Evolutionary conservation across 2,797 vertebrate genomes (phyloP).

Genomic region (Gallinago solitaria): DNA sequence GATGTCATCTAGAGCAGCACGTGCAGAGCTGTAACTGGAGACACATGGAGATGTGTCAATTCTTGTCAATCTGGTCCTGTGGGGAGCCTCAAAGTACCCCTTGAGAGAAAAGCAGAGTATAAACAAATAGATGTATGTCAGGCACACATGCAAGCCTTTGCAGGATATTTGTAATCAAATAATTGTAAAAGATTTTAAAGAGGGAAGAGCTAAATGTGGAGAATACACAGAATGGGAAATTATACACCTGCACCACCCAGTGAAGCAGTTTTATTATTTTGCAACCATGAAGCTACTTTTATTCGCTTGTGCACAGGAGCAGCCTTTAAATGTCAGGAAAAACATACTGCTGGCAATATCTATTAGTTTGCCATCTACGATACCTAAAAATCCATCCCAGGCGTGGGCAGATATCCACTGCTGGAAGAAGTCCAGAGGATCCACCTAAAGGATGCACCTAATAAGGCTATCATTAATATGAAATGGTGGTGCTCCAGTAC

Average conservation of each 20-base stretch:
- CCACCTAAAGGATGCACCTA: not conserved
- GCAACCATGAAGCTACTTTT: not conserved
- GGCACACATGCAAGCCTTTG: not conserved
- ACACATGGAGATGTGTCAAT: not conserved
- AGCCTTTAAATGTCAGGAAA: not conserved
- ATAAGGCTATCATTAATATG: not conserved
- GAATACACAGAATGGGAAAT: not conserved
- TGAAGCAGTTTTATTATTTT: not conserved
- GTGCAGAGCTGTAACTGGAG: not conserved
- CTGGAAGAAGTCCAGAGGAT: not conserved
- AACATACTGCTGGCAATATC: not conserved
- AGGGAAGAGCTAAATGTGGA: not conserved
- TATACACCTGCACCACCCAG: not conserved
- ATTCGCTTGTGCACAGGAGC: not conserved
- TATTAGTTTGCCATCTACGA: not conserved
- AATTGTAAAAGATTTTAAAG: not conserved
- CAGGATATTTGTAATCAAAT: not conserved
- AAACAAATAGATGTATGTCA: not conserved
- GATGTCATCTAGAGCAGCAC: fast-evolving
- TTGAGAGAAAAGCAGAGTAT: not conserved
- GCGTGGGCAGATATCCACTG: not conserved
- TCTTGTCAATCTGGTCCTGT: not conserved
- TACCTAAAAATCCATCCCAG: not conserved
- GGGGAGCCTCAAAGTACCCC: not conserved
- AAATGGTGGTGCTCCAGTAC: not conserved